phyloP scores from a whole-genome alignment of 2,888 invertebrate genomes.

The Allacma fusca region DNA sequence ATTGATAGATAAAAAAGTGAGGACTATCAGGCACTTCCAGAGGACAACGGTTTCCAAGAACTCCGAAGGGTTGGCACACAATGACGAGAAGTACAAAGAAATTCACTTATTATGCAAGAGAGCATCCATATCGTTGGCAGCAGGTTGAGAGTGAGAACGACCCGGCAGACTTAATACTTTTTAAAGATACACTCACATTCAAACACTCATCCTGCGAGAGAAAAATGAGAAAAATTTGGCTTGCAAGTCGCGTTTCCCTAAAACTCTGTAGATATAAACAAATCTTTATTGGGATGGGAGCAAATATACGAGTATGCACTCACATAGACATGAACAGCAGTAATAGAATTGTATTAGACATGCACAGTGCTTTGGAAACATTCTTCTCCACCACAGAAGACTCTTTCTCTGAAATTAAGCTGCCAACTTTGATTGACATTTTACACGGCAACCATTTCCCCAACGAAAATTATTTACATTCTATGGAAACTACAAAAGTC shows the following conservation, averaged over 20 bases:
- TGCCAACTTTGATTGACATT: conserved; percentile 54
- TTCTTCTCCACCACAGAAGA: no score
- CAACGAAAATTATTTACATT: conserved; percentile 36
- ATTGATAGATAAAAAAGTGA: no score
- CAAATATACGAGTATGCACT: no score
- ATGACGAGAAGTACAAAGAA: neutral
- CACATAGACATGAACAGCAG: no score
- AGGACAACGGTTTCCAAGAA: no score
- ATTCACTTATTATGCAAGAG: neutral
- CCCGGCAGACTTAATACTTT: neutral
- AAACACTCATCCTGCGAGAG: neutral
- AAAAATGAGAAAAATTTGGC: conserved; percentile 27
- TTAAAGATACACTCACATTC: neutral
- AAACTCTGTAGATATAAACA: neutral
- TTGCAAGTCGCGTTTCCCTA: conserved; percentile 36
- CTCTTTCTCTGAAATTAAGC: conserved; percentile 50
- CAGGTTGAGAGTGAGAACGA: neutral
- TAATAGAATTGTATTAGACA: no score
- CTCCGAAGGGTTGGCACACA: no score
- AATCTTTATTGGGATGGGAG: neutral
- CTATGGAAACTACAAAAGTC: conserved; percentile 33
- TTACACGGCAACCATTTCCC: conserved; percentile 45
- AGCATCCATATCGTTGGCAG: neutral
- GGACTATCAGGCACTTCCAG: no score
- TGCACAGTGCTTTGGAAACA: no score